Conservation (phyloP, 1,140 invertebrate species). For the Cylas formicarius region DNA sequence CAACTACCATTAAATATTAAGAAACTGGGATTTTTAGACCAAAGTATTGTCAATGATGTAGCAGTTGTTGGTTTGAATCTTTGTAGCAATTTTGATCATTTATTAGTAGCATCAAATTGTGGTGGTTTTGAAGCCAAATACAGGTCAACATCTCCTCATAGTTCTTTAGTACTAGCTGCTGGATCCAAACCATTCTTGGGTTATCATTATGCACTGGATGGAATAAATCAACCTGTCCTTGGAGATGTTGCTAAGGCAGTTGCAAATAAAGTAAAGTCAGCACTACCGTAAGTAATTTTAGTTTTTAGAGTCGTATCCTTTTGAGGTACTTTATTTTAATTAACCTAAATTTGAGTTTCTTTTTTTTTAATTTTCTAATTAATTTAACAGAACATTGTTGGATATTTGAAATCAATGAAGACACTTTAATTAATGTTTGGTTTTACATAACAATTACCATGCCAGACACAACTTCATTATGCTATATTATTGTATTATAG, state of each 20-base stretch:
- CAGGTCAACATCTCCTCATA: slow-evolving; percentile 66
- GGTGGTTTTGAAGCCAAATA: slow-evolving; percentile 70
- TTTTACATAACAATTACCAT: too few relatives aligned
- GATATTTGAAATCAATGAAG: too few relatives aligned
- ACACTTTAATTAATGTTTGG: too few relatives aligned
- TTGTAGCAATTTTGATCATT: slow-evolving; percentile 78
- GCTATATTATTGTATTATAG: too few relatives aligned
- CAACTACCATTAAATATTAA: slow-evolving; percentile 58
- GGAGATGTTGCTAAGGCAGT: slow-evolving; percentile 84
- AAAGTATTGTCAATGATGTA: slow-evolving; percentile 68
- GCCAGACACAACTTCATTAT: too few relatives aligned
- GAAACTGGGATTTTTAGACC: slow-evolving; percentile 79
- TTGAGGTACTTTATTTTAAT: slow-evolving; percentile 13
- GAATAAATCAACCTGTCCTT: slow-evolving; percentile 61
- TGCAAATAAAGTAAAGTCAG: slow-evolving; percentile 79
- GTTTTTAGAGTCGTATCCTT: too few relatives aligned
- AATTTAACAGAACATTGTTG: too few relatives aligned
- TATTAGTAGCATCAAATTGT: slow-evolving; percentile 71
- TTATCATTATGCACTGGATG: slow-evolving; percentile 86
- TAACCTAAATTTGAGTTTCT: slow-evolving; percentile 5
- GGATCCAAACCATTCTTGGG: slow-evolving; percentile 78
- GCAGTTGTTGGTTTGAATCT: slow-evolving; percentile 69
- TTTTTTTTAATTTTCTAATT: background rate
- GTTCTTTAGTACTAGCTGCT: slow-evolving; percentile 68
- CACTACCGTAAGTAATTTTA: slow-evolving; percentile 63